These are phyloP conservation scores for Drosophila nannoptera DNA, from an alignment of 1,140 invertebrate species.

Conservation along the genomic window DNA sequence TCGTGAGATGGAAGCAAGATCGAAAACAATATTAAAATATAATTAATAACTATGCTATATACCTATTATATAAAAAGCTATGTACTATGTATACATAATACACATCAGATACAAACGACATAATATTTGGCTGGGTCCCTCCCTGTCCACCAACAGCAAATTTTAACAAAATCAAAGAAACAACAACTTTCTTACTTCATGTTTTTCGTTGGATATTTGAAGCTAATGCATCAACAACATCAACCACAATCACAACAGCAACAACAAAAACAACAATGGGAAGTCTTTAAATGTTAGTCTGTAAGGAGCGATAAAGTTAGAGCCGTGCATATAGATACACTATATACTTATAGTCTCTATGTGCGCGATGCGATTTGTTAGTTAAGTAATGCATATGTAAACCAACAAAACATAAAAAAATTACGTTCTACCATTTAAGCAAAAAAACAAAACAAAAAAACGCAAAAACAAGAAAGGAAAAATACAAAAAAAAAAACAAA, in stretches of 20 bases:
- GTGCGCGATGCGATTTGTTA: slow-evolving; percentile 62
- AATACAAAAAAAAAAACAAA: slow-evolving; percentile 42
- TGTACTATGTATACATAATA: slow-evolving; percentile 45
- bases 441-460: slow-evolving; percentile 63
- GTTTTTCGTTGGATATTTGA: too few relatives aligned
- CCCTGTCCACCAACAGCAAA: slow-evolving; percentile 21
- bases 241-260: slow-evolving; percentile 23
- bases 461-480: slow-evolving; percentile 36
- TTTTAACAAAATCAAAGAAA: slow-evolving; percentile 10
- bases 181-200: slow-evolving; percentile 6
- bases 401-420: slow-evolving; percentile 41
- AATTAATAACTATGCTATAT: slow-evolving; percentile 48
- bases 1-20: slow-evolving; percentile 16
- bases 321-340: slow-evolving; percentile 55
- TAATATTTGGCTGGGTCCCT: slow-evolving; percentile 16
- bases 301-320: slow-evolving; percentile 67
- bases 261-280: slow-evolving; percentile 49
- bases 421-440: slow-evolving; percentile 61
- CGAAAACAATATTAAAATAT: slow-evolving; percentile 32
- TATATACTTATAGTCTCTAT: slow-evolving; percentile 30
- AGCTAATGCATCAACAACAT: background rate
- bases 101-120: slow-evolving; percentile 5
- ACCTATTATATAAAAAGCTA: slow-evolving; percentile 43
- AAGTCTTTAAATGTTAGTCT: slow-evolving; percentile 73
- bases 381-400: slow-evolving; percentile 62